Base-by-base conservation (phyloP, 2,113 vertebrate species). In the Cyanocitta stelleri region DNA sequence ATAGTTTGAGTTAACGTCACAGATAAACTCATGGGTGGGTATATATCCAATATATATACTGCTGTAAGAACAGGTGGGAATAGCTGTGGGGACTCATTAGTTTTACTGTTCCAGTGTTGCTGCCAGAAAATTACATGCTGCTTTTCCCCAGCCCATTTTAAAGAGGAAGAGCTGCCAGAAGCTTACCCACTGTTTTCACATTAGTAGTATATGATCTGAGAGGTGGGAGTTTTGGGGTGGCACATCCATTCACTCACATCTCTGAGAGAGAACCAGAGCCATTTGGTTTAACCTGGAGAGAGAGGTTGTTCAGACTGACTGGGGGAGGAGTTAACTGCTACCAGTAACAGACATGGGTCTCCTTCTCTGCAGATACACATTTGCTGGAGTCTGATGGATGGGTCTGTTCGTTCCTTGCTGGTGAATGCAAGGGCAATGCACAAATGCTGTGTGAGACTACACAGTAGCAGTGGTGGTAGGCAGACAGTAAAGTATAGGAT, bases 1-100 rank as follows among this genome's bases (percentile, higher is more conserved):
- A 64, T 13, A 48, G 27, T 77, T 55, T 92, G 61, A 33, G 19
- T 63, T 87, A 67, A 51, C 30, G 58, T 51, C 44, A 82, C 10
- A 68, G 56, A 63, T 32, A 92, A 37, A 89, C 26, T 82, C 20
- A 76, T 7, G 44, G 26, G 23, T 76, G 51, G 7, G 21, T 87
- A 69, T 63, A 51, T n/a, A 73, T 82, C 62, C 33, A 49, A 58
- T 23, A 37, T 19, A 83, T 58, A 63, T 35, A 67, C 37, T 77
- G 39, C 46, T 77, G 30, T 80, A 55, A 58, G 72, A 94, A 85
- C 51, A 95, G 85, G 89, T 90, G 68, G 51, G 67, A 94, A 91
- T 91, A 73, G 54, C 62, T 91, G 62, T 89, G 71, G 37, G 56
- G 54, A 56, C 30, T 87, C n/a, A 39, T 37, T 69, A 73, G 39